Base-by-base conservation (phyloP, 2,113 vertebrate genomes). In the Galbula dea region DNA sequence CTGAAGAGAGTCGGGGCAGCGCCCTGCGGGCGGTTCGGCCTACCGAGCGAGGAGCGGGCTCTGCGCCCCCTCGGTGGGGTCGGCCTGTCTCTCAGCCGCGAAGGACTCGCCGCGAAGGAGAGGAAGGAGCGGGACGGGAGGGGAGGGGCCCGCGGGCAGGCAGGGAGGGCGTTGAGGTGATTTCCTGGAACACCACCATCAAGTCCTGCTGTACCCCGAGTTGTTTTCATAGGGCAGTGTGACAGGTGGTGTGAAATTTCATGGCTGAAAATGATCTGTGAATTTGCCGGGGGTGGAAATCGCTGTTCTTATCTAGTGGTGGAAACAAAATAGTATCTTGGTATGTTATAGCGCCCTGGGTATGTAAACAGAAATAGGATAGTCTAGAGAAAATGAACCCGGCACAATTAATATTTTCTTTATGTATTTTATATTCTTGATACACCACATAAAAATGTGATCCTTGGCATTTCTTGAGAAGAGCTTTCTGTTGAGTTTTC, bases 371-470 rank as follows among this genome's bases (percentile, higher is more conserved):
- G 37, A 15, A 15, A 10, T 3, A 4, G 1, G 13, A 0, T 34
- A 2, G 5, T 12, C 3, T 12, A 48, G 26, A 51, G 39, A 32
- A 30, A 45, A 58, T 3, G 27, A n/a, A 6, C 10, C 4, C 32
- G 14, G 17, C 18, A 7, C 24, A 20, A 1, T 26, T 36, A 27
- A 6, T 71, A 11, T 41, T n/a, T 41, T n/a, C n/a, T 32, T 78
- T 62, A 2, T 11, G 2, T 8, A 0, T 41, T 41, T 72, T 23
- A 1, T 4, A 0, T 37, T 41, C 17, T 61, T 58, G 10, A 15
- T 13, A 1, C 3, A 1, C 62, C 4, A 39, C 10, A 4, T 49
- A 6, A 22, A 55, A 63, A 9, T 2, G 6, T 0, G 3, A 5
- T 23, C 2, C 11, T 6, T 36, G 7, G 15, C 7, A 29, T 26